A percentile compares a stretch with the other conserved stretches of the same genome.
phyloP scores from a whole-genome alignment of 2,888 invertebrate species.

The Petrophora chlorosata region DNA sequence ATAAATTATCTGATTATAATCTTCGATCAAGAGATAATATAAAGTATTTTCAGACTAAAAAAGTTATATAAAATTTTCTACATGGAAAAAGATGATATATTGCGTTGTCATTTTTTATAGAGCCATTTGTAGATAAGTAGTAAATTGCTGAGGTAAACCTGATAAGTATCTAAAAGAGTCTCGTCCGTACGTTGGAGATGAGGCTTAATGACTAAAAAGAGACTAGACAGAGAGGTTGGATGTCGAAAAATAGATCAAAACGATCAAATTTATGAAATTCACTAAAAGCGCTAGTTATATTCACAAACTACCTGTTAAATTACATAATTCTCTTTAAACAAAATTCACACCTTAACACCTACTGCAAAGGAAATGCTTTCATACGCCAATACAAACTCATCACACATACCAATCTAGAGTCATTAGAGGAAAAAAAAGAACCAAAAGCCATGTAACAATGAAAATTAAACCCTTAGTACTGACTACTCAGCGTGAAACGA shows the following conservation, averaged over 20 bases:
- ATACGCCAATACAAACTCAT: too few relatives aligned
- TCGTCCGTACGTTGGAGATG: constrained; percentile 3
- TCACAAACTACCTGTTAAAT: too few relatives aligned
- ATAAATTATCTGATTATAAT: constrained; percentile 57
- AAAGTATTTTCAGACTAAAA: constrained; percentile 50
- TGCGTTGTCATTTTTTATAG: constrained; percentile 39
- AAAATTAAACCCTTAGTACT: constrained; percentile 24
- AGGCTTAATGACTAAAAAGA: constrained; percentile 15
- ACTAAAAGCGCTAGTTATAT: too few relatives aligned
- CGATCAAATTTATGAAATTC: too few relatives aligned
- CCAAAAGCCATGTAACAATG: constrained; percentile 2
- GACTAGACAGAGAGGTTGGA: too few relatives aligned
- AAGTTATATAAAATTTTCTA: constrained; percentile 41
- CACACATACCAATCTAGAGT: not conserved
- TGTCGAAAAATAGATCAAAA: too few relatives aligned
- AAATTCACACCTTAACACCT: too few relatives aligned
- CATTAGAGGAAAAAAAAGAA: constrained; percentile 5
- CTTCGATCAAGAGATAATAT: too few relatives aligned
- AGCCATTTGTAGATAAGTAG: constrained; percentile 26
- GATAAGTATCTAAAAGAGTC: constrained; percentile 13
- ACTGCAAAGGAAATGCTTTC: too few relatives aligned
- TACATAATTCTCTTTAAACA: too few relatives aligned
- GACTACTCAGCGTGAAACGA: constrained; percentile 24
- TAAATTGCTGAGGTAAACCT: constrained; percentile 22
- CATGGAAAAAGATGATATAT: constrained; percentile 47